Conservation (phyloP, 2,797 vertebrate species). For the Pseudochirops cupreus region DNA sequence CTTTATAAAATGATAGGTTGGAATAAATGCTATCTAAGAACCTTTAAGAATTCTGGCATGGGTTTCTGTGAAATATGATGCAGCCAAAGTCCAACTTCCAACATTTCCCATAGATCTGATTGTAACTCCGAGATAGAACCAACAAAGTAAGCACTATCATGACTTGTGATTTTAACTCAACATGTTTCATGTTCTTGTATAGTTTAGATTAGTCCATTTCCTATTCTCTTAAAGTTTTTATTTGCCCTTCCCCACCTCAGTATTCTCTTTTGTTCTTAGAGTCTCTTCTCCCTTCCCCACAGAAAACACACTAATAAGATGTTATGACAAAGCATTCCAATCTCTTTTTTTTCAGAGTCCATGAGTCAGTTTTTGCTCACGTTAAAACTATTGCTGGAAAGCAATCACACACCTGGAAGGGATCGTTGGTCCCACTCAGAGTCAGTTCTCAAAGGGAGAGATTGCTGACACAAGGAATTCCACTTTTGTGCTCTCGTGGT, state of each 20-base stretch:
- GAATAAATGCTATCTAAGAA: background rate
- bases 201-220: background rate
- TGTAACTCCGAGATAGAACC: background rate
- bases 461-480: slow-evolving; percentile 57
- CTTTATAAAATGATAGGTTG: background rate
- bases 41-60: background rate
- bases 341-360: slow-evolving; percentile 23
- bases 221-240: slow-evolving; percentile 34
- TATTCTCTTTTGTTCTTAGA: slow-evolving; percentile 25
- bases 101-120: slow-evolving; percentile 17
- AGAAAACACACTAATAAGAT: slow-evolving; percentile 34
- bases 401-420: slow-evolving; percentile 36
- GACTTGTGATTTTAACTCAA: background rate
- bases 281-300: background rate
- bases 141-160: background rate
- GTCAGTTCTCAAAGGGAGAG: slow-evolving; percentile 23
- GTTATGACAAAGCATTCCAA: slow-evolving; percentile 52
- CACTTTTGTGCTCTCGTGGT: slow-evolving; percentile 42
- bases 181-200: background rate
- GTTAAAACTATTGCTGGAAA: slow-evolving; percentile 41
- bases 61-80: background rate
- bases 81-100: background rate
- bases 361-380: slow-evolving; percentile 63
- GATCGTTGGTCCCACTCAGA: background rate
- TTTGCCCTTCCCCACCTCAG: slow-evolving; percentile 60